Conservation (phyloP, 2,113 vertebrate genomes). For the Atherinomorus stipes region DNA sequence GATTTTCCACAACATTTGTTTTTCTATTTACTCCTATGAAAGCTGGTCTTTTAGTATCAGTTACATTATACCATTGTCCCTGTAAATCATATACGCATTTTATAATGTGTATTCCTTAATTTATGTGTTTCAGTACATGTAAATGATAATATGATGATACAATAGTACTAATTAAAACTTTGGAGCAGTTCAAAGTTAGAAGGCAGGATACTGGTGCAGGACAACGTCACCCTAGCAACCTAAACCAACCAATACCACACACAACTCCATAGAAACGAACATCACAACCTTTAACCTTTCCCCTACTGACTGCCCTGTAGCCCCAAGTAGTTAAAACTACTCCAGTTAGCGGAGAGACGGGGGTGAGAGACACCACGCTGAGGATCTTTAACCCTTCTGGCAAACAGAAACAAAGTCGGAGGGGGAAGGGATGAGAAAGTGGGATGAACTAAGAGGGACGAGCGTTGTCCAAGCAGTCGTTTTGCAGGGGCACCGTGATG, state of each 20-base stretch:
- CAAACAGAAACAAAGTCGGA: constrained; percentile 35
- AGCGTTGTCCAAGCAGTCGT: constrained; percentile 61
- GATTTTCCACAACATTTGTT: background rate
- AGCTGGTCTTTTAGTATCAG: background rate
- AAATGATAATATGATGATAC: background rate
- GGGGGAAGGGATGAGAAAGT: constrained; percentile 23
- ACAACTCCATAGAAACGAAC: constrained; percentile 36
- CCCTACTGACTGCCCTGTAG: constrained; percentile 19
- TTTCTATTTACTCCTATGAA: background rate
- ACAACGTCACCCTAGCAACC: background rate
- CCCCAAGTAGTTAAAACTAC: constrained; percentile 44
- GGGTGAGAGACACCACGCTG: constrained; percentile 33
- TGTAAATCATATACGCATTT: background rate
- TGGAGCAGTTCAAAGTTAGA: background rate
- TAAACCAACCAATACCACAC: constrained; percentile 13
- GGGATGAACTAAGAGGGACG: constrained; percentile 45
- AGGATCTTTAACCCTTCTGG: constrained; percentile 53
- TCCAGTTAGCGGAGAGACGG: constrained; percentile 8
- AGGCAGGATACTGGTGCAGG: background rate
- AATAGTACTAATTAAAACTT: background rate
- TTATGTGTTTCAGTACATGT: background rate
- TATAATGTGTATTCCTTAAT: background rate
- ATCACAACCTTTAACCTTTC: constrained; percentile 55
- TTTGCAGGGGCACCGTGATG: constrained; percentile 40
- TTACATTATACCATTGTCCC: background rate